Evolutionary conservation across 2,113 vertebrate species (phyloP).

Genomic region (Cyprinodon brontotheroides): DNA sequence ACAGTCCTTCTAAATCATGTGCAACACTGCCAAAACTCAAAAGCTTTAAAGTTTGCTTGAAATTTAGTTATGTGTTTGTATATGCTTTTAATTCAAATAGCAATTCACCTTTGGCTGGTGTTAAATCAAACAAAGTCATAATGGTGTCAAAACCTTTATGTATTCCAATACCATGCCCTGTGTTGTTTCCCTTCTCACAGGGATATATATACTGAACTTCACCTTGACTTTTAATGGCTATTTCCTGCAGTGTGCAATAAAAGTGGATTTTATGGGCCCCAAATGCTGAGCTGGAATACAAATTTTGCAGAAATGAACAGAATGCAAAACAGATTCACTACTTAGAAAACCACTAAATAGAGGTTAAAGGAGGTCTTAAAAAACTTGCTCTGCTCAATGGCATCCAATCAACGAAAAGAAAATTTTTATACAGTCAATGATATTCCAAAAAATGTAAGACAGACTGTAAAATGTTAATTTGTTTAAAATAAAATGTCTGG

Average conservation of each 20-base stretch:
- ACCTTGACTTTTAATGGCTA: slow-evolving; percentile 23
- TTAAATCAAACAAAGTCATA: background rate
- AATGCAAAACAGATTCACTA: slow-evolving; percentile 1
- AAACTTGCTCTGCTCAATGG: background rate
- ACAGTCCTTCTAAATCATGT: no score
- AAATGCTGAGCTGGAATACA: slow-evolving; percentile 9
- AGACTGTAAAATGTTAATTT: no score
- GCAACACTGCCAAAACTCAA: background rate
- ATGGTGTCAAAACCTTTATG: background rate
- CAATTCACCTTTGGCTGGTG: background rate
- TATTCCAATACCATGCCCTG: background rate
- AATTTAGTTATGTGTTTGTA: background rate
- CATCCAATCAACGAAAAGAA: background rate
- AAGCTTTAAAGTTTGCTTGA: background rate
- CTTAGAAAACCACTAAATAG: background rate
- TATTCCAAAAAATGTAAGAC: background rate
- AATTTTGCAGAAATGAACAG: background rate
- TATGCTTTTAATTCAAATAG: background rate
- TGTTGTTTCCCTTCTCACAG: background rate
- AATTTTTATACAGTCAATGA: no score
- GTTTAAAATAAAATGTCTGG: no score
- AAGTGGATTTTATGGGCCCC: slow-evolving; percentile 4
- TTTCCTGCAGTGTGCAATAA: slow-evolving; percentile 8
- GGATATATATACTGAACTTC: slow-evolving; percentile 11
- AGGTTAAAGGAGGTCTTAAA: slow-evolving; percentile 6